These are phyloP conservation scores for Pelodytes ibericus DNA, from an alignment of 2,797 vertebrate species.

Conservation along the genomic window DNA sequence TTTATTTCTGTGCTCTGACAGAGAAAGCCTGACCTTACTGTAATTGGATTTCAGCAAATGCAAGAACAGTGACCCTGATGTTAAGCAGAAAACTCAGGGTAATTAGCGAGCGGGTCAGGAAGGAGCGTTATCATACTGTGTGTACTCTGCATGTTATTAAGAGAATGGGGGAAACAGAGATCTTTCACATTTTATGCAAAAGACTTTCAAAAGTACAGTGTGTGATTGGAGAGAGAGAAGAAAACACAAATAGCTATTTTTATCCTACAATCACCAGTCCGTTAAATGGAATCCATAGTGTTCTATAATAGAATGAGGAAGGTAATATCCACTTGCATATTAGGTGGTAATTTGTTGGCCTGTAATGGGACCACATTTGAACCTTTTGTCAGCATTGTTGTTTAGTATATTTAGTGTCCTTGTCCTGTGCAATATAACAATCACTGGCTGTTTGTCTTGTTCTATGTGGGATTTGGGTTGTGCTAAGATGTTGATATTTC, in stretches of 20 bases:
- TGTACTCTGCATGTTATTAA: slow-evolving; percentile 45
- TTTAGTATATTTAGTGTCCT: no score
- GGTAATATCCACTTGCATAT: background rate
- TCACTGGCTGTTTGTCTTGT: no score
- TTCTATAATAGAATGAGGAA: background rate
- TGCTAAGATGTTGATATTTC: no score
- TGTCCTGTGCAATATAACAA: no score
- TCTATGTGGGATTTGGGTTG: no score
- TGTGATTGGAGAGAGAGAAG: background rate
- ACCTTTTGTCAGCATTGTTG: no score
- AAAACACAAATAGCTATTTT: slow-evolving; percentile 7
- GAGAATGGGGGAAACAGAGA: background rate
- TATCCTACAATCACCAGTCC: background rate
- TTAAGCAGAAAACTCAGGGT: slow-evolving; percentile 50
- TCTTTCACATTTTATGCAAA: slow-evolving; percentile 18
- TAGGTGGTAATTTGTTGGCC: background rate
- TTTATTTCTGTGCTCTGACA: slow-evolving; percentile 40
- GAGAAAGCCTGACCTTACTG: slow-evolving; percentile 41
- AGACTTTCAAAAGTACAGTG: slow-evolving; percentile 1
- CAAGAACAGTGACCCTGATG: slow-evolving; percentile 39
- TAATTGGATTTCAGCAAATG: slow-evolving; percentile 51
- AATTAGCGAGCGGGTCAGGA: slow-evolving; percentile 44
- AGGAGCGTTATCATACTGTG: slow-evolving; percentile 44
- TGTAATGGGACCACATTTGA: no score
- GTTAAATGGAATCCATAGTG: slow-evolving; percentile 1